Evolutionary conservation across 2,888 invertebrate species (phyloP).

Genomic region (Tipula unca): DNA sequence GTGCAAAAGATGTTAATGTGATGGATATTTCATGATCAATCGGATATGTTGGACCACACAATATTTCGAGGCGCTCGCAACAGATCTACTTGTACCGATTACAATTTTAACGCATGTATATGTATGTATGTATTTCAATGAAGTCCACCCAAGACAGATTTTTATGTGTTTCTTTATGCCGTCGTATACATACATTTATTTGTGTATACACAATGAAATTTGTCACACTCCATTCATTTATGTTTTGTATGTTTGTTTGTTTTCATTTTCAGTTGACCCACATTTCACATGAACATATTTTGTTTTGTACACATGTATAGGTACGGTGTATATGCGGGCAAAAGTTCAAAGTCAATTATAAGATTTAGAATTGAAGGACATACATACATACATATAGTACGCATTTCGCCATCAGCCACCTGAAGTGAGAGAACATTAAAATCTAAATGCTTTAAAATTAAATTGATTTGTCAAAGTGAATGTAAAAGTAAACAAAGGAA

Average conservation of each 20-base stretch:
- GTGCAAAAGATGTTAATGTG: conserved; percentile 14
- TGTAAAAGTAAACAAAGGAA: not conserved
- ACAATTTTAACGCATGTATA: not conserved
- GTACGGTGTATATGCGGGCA: not conserved
- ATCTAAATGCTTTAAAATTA: not conserved
- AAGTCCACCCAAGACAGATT: not conserved
- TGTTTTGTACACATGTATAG: not conserved
- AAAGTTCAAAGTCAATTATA: not conserved
- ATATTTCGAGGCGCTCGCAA: not conserved
- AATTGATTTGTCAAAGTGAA: not conserved
- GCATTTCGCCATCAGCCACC: not conserved
- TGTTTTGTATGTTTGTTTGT: not conserved
- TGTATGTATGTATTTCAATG: not conserved
- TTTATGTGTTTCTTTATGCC: no score
- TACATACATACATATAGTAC: not conserved
- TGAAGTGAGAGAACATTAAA: not conserved
- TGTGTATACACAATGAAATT: not conserved
- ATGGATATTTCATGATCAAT: not conserved
- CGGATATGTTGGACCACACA: not conserved
- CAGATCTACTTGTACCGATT: not conserved
- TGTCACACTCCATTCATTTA: not conserved
- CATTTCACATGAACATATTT: not conserved
- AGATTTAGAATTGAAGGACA: not conserved
- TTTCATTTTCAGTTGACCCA: not conserved
- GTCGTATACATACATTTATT: not conserved